Base-by-base conservation (phyloP, 2,888 invertebrate species). In the Liposcelis brunnea region DNA sequence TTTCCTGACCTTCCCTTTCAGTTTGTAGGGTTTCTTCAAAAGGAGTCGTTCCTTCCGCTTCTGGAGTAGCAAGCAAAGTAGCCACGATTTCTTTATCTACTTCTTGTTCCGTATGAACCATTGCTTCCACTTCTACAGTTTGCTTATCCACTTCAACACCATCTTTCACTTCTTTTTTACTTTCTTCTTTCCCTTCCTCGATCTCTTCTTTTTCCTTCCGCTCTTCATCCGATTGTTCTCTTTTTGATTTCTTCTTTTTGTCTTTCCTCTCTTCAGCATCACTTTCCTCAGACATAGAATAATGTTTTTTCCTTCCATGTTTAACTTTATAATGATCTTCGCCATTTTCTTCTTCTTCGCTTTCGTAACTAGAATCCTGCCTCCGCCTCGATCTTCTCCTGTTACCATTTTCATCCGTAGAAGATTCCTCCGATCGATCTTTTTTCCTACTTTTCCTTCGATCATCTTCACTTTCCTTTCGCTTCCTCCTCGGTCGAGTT, bases 181-280 rank as follows among this genome's bases (percentile, higher is more conserved):
- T 73, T 74, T 50, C 67, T 60, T 34, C 65, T 61, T 34, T 62
- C 57, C 36, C 66, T 60, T 56, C 67, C 65, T 31, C 35, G 47
- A 53, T 67, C 66, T 38, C 62, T 58, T 51, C 67, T 59, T 26
- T 66, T 64, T 54, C 67, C 66, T 55, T 67, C 68, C 31, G 66
- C 61, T 56, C 67, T 66, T 51, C 26, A 6, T 43, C 67, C 56
- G 57, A 66, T 65, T 53, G 66, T 61, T 42, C 65, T 42, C 46
- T 38, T 10, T 31, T 7, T 42, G 45, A 45, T 21, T 35, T 42
- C 37, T 37, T 42, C 43, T 35, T 46, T 36, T 16, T 36, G 5
- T 18, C 33, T 11, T 31, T 18, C 16, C 18, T 3, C 34, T 15
- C 46, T 43, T 46, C 37, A 5, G 19, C 2, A 38, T 21, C 26